Base-by-base conservation (phyloP, 2,888 invertebrate genomes). In the Metacarcinus magister region DNA sequence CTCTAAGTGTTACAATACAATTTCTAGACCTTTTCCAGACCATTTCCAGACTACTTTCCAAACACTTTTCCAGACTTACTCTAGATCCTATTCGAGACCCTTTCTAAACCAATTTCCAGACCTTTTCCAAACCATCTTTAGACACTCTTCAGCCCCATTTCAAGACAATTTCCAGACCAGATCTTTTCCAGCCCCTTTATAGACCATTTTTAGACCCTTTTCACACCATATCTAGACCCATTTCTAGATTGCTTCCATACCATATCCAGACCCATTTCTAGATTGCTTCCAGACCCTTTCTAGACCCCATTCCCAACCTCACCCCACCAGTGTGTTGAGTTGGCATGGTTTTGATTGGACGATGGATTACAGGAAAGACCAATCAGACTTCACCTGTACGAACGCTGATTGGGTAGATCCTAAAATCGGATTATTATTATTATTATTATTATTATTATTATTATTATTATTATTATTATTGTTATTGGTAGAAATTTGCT, bases 381-480 rank as follows among this genome's bases (percentile, higher is more conserved):
- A 82, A 82, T 82, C 82, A 82, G 82, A 82, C 32, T 82, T 82
- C 82, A 82, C 82, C 82, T 82, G 82, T 82, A 32, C 32, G 4
- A 10, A 75, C 75, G 75, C 28, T 75, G 75, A 28, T 28, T 75
- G 75, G 82, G 82, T 82, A 32, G 32, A 82, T 5, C 32, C 82
- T 28, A 32, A 82, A 82, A 4, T 32, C 82, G 32, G 82, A 82
- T 82, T 82, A 82, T 82, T 23, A 82, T 82, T 82, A 82, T 82
- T 32, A 82, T 82, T 32, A 82, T 82, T 82, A 82, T 82, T 82
- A 82, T 82, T 82, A 82, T 82, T 82, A 82, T 82, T 82, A 82
- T 82, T 82, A 82, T 82, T 82, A 82, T 82, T 82, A 32, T 67
- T 82, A 32, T 82, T 82, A 28, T 82, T 82, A 28, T 82, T 82